Evolutionary conservation across 2,797 vertebrate species (phyloP), one percentile per base, ranked within the genome.

Genomic region (Sternarchorhynchus goeldii): DNA sequence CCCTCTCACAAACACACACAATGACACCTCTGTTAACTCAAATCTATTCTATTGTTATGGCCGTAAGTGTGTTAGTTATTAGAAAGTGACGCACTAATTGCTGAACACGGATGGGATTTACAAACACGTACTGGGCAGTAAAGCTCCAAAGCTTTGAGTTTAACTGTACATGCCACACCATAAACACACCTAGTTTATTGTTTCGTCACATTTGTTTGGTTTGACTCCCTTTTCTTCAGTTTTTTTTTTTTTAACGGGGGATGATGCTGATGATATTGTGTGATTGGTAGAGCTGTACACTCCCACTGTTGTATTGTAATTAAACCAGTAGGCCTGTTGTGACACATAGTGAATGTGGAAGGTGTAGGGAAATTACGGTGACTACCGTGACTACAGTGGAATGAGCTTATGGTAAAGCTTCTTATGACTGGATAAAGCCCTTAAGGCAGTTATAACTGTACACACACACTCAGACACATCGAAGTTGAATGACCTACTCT

Each of bases 321-420:
- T 17, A 6, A 7, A 45, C 5, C 6, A 53, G 8, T 34, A 31
- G 65, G 31, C 31, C 31, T 67, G 57, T 80, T 45, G 59, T 74
- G 45, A 80, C 73, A 67, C 1, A 50, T 25, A n/a, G 65, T 16
- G 41, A 25, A 67, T 17, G 20, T 34, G 6, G 3, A 16, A 58
- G 45, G 41, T 39, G 18, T 75, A 58, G 45, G 39, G 57, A 39
- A 14, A 50, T 32, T 73, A 20, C 71, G 18, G 32, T 16, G 76
- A 25, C 25, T 25, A 25, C 25, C 0, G 25, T 25, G 18, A 50
- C 45, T 73, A 20, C 71, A 20, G 32, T 16, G 76, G 32, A 14
- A 31, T 36, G 79, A 18, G 34, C 76, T 73, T 59, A 56, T 21
- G 65, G 34, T 18, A 60, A 80, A 78, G 80, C 53, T 56, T 60